Percentiles rank a stretch among this genome's conserved stretches.
These are phyloP conservation scores for Chromis chromis DNA, from an alignment of 2,797 vertebrate species.

Conservation along the genomic window DNA sequence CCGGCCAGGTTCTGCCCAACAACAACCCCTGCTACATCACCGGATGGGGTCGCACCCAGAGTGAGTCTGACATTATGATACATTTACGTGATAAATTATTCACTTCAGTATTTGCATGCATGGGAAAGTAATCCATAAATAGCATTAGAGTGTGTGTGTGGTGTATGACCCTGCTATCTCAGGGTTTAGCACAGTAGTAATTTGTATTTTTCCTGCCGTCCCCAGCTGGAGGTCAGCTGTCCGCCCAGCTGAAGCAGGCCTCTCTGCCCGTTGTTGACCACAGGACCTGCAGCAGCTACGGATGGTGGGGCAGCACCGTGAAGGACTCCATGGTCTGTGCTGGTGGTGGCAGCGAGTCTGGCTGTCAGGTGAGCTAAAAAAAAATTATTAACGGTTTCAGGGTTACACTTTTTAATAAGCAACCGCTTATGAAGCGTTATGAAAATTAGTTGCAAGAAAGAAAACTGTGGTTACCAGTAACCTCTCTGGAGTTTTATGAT, in stretches of 20 bases:
- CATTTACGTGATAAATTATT: not conserved
- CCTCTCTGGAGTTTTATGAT: not conserved
- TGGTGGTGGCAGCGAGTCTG: slow-evolving; percentile 85
- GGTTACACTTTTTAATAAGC: not conserved
- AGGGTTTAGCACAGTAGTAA: not conserved
- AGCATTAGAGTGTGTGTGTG: not conserved
- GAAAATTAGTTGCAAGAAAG: not conserved
- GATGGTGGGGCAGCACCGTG: slow-evolving; percentile 91
- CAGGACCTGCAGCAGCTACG: slow-evolving; percentile 80
- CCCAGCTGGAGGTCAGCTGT: slow-evolving; percentile 83
- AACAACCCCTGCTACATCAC: slow-evolving; percentile 89
- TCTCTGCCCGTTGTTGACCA: slow-evolving; percentile 86
- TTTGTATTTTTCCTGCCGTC: not conserved
- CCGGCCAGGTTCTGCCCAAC: slow-evolving; percentile 86
- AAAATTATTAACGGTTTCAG: not conserved
- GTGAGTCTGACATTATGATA: slow-evolving; percentile 80
- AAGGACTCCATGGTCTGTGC: slow-evolving; percentile 91
- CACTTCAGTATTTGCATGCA: not conserved
- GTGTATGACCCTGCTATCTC: too few species aligned
- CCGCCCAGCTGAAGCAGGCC: slow-evolving; percentile 88
- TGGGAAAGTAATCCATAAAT: not conserved
- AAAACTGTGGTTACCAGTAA: not conserved
- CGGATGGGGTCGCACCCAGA: slow-evolving; percentile 91
- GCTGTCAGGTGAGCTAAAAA: slow-evolving; percentile 84
- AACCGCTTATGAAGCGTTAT: not conserved